phyloP scores from a whole-genome alignment of 2,888 invertebrate genomes.

The Macrosiphum euphorbiae region DNA sequence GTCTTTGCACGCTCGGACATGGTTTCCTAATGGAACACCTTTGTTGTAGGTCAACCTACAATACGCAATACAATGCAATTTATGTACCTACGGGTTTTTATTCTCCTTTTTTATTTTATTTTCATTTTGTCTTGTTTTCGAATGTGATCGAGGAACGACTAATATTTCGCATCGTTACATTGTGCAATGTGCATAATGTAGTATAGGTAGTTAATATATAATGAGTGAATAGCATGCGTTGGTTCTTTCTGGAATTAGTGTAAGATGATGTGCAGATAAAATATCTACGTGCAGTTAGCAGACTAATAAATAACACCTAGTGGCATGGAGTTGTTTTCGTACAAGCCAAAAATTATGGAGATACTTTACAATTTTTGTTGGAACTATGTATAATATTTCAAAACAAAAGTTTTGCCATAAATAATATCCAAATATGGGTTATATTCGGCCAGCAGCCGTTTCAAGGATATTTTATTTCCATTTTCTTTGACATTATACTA shows the following conservation, averaged over 20 bases:
- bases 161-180: conserved; percentile 21
- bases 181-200: neutral
- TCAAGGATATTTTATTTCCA: conserved; percentile 4
- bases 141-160: neutral
- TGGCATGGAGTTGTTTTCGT: conserved; percentile 11
- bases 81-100: neutral
- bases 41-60: conserved; percentile 49
- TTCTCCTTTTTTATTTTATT: neutral
- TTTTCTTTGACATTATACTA: neutral
- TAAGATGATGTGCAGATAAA: conserved; percentile 43
- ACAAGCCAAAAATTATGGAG: conserved; percentile 12
- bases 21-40: conserved; percentile 58
- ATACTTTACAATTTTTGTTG: neutral
- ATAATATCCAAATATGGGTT: conserved; percentile 23
- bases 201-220: conserved; percentile 20
- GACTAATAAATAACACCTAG: conserved; percentile 47
- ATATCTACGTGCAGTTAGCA: conserved; percentile 5
- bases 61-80: conserved; percentile 38
- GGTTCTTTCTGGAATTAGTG: conserved; percentile 39
- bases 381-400: conserved; percentile 25
- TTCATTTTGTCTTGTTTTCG: neutral
- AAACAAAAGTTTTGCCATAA: conserved; percentile 41
- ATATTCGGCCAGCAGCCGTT: neutral
- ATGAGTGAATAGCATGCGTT: conserved; percentile 8
- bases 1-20: neutral